A percentile compares a stretch with the other conserved stretches of the same genome.
phyloP scores from a whole-genome alignment of 2,797 vertebrate genomes.

The Acanthurus leucopareius region DNA sequence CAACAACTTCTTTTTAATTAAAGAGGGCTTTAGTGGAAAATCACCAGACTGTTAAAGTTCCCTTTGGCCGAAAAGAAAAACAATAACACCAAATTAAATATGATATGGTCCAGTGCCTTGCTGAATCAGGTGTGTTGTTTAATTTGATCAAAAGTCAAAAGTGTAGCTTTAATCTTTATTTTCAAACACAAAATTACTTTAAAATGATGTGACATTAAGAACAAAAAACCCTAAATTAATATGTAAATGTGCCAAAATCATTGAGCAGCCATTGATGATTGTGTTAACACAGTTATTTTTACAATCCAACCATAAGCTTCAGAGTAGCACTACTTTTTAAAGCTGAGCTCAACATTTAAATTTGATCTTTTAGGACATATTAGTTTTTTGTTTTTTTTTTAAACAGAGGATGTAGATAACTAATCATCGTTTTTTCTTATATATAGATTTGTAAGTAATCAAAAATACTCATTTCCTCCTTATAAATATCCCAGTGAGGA shows the following conservation, averaged over 20 bases:
- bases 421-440: too few relatives aligned
- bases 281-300: too few relatives aligned
- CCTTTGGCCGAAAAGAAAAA: conserved; percentile 60
- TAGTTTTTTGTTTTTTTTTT: too few relatives aligned
- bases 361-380: too few relatives aligned
- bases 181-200: conserved; percentile 17
- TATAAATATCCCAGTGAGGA: too few relatives aligned
- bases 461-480: too few relatives aligned
- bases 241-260: not conserved
- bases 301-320: too few relatives aligned
- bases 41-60: conserved; percentile 52
- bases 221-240: conserved; percentile 4
- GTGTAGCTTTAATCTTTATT: conserved; percentile 46
- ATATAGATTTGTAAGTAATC: too few relatives aligned
- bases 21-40: conserved; percentile 48
- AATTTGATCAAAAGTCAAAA: conserved; percentile 60
- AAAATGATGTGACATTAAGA: conserved; percentile 3
- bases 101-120: conserved; percentile 42
- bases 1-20: conserved; percentile 72
- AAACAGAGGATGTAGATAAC: too few relatives aligned
- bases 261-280: too few relatives aligned
- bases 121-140: conserved; percentile 63
- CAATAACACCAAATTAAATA: conserved; percentile 68
- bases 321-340: too few relatives aligned
- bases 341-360: too few relatives aligned